These are phyloP conservation scores for Neomonachus schauinslandi DNA, from an alignment of 2,113 vertebrate genomes.

Conservation along the genomic window DNA sequence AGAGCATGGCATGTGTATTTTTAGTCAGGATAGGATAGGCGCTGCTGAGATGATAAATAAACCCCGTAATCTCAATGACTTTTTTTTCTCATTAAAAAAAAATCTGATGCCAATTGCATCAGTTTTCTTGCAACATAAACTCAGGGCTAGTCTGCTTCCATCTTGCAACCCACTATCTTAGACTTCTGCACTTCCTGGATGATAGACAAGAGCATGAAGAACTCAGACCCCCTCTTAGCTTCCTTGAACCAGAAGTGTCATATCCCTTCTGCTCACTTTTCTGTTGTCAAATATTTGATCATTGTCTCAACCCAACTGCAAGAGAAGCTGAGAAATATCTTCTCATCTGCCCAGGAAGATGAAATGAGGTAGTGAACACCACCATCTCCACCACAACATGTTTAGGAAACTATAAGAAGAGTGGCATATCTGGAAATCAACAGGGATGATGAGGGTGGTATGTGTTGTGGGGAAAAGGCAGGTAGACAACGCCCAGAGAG, in stretches of 20 bases:
- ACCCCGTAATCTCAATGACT: background rate
- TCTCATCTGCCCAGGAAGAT: background rate
- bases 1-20: background rate
- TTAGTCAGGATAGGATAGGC: slow-evolving; percentile 27
- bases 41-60: slow-evolving; percentile 24
- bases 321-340: background rate
- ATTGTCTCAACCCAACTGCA: slow-evolving; percentile 10
- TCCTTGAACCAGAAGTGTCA: background rate
- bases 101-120: background rate
- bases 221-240: background rate
- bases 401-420: background rate
- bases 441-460: background rate
- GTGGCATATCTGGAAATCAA: background rate
- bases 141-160: background rate
- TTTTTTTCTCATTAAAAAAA: background rate
- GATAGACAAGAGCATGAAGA: background rate
- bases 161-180: background rate
- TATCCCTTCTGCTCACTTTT: background rate
- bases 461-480: background rate
- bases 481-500: background rate
- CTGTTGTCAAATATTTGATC: background rate
- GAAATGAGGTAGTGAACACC: background rate
- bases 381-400: background rate
- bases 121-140: slow-evolving; percentile 6
- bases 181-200: background rate